A percentile compares a stretch with the other conserved stretches of the same genome.
Conservation (phyloP, 1,140 invertebrate species). For the fruit fly (Drosophila melanogaster) region DNA sequence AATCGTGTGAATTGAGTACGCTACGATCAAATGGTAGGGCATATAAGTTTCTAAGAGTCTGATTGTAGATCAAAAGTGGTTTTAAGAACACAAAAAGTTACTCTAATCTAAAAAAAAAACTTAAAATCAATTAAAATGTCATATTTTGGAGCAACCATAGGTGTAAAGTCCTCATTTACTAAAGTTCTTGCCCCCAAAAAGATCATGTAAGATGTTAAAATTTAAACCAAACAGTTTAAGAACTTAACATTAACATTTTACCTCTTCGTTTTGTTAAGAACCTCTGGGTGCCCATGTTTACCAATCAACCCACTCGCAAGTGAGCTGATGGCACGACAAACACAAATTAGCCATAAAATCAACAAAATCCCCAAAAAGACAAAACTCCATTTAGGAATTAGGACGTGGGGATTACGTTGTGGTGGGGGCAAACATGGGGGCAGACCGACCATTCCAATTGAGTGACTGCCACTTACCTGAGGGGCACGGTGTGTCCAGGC, state of each 20-base stretch:
- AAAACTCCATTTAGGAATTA: constrained; percentile 41
- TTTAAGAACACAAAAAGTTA: too few relatives aligned
- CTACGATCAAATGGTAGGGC: constrained; percentile 42
- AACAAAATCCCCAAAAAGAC: constrained; percentile 23
- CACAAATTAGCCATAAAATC: constrained; percentile 71
- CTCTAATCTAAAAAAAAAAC: too few relatives aligned
- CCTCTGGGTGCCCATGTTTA: constrained; percentile 1
- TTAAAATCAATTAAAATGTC: too few relatives aligned
- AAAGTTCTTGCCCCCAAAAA: too few relatives aligned
- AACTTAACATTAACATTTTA: not conserved
- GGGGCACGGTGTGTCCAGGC: constrained; percentile 91
- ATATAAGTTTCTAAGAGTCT: constrained; percentile 2
- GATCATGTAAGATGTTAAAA: not conserved
- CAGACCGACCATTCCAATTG: constrained; percentile 12
- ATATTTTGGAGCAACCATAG: too few relatives aligned
- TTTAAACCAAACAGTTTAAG: not conserved
- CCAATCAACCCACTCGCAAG: constrained; percentile 28
- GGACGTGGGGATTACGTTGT: not conserved
- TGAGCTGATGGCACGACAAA: constrained; percentile 46
- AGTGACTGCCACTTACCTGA: constrained; percentile 85
- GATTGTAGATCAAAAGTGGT: not conserved
- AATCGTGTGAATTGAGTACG: constrained; percentile 71
- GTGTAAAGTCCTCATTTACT: too few relatives aligned
- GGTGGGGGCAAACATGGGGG: constrained; percentile 26
- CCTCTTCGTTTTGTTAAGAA: not conserved